A percentile compares a stretch with the other conserved stretches of the same genome.
Evolutionary conservation across 1,140 invertebrate species (phyloP).

Genomic region (Sycophaga agraensis): DNA sequence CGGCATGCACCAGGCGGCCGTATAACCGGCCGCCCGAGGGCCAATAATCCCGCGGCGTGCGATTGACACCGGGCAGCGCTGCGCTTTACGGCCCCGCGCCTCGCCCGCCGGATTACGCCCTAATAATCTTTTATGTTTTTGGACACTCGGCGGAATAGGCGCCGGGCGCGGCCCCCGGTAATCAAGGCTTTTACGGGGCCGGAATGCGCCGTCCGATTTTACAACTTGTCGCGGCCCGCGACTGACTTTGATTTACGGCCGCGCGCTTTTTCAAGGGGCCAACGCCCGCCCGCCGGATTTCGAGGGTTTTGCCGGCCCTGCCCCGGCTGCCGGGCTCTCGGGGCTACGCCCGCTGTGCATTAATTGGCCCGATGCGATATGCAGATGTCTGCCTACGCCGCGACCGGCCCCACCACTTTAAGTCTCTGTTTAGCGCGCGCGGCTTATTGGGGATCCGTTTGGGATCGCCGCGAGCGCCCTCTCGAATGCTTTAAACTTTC

Average conservation of each 20-base stretch:
- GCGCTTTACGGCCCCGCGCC: not conserved
- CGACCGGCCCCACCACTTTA: too few relatives aligned
- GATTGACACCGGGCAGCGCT: conserved; percentile 25
- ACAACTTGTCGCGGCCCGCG: conserved; percentile 5
- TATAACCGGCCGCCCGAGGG: not conserved
- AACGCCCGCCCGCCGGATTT: too few relatives aligned
- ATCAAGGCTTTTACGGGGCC: not conserved
- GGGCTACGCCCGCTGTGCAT: conserved; percentile 12
- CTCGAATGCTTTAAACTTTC: too few relatives aligned
- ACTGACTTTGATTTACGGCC: not conserved
- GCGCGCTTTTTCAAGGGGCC: not conserved
- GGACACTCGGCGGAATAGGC: not conserved
- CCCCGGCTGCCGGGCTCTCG: not conserved
- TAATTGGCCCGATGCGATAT: too few relatives aligned
- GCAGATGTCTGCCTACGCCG: too few relatives aligned
- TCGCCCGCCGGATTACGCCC: too few relatives aligned
- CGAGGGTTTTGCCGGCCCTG: too few relatives aligned
- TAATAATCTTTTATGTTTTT: conserved; percentile 25
- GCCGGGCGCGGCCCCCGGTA: not conserved
- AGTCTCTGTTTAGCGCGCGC: too few relatives aligned
- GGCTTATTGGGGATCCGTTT: too few relatives aligned
- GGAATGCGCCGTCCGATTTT: conserved; percentile 1
- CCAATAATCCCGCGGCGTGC: conserved; percentile 18
- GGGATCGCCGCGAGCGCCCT: too few relatives aligned
- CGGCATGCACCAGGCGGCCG: too few relatives aligned